A percentile compares a stretch with the other conserved stretches of the same genome.
Conservation (phyloP, 2,797 vertebrate species). For the Pseudochirops corinnae region DNA sequence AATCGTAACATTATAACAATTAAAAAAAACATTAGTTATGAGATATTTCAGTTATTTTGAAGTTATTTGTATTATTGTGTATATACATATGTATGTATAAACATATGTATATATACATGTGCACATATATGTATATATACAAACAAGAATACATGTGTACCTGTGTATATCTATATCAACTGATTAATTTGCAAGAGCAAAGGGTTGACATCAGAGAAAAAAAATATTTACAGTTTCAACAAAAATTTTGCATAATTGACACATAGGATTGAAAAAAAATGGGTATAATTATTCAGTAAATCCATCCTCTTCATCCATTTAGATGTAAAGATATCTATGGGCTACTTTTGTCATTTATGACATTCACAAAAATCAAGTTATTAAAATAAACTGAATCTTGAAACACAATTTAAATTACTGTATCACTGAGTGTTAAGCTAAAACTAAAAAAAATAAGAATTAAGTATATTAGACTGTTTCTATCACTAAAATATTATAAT, state of each 20-base stretch:
- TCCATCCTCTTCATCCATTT: not conserved
- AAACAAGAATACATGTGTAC: not conserved
- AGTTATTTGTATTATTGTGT: not conserved
- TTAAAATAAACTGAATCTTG: not conserved
- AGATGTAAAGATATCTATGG: not conserved
- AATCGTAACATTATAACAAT: not conserved
- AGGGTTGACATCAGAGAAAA: too few relatives aligned
- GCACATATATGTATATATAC: too few relatives aligned
- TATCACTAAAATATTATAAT: not conserved
- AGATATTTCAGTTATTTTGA: not conserved
- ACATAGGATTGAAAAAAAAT: not conserved
- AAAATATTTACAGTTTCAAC: not conserved
- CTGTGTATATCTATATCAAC: not conserved
- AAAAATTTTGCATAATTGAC: not conserved
- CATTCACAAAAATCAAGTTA: not conserved
- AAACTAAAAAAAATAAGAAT: not conserved
- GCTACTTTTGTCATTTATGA: not conserved
- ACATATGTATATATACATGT: too few relatives aligned
- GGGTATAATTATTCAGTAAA: not conserved
- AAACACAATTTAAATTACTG: not conserved
- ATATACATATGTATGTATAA: too few relatives aligned
- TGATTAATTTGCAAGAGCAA: too few relatives aligned
- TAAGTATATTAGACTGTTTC: not conserved
- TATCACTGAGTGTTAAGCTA: not conserved
- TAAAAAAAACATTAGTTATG: not conserved